These are phyloP conservation scores for Drosophila percnosoma DNA, from an alignment of 2,888 invertebrate species.

Conservation along the genomic window DNA sequence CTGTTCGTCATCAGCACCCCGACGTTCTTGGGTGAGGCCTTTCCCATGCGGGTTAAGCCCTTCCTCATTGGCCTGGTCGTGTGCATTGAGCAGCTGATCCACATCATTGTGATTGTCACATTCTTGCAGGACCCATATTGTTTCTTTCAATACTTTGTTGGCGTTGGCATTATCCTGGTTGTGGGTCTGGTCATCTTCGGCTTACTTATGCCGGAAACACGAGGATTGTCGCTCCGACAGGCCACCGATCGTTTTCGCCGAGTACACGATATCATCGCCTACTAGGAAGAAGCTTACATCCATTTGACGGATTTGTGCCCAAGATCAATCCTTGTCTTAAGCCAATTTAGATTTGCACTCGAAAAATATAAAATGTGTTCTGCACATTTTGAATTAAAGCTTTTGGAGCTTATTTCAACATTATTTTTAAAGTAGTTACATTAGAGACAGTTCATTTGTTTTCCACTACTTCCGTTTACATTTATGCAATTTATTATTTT, in stretches of 20 bases:
- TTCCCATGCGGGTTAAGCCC: constrained; percentile 74
- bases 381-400: not conserved
- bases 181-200: constrained; percentile 50
- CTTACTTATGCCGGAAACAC: constrained; percentile 63
- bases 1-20: constrained; percentile 70
- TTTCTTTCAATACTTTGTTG: constrained; percentile 59
- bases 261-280: constrained; percentile 58
- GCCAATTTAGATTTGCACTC: not conserved
- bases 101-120: constrained; percentile 65
- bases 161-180: constrained; percentile 63
- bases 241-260: constrained; percentile 61
- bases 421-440: not conserved
- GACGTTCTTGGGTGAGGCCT: constrained; percentile 78
- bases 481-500: not conserved
- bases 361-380: not conserved
- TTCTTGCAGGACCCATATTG: constrained; percentile 15
- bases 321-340: not conserved
- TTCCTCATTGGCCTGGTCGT: constrained; percentile 67
- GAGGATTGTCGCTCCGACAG: constrained; percentile 56
- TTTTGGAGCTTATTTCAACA: not conserved
- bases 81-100: constrained; percentile 70
- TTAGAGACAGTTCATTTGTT: not conserved
- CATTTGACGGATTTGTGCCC: not conserved
- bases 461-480: not conserved
- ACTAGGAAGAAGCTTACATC: constrained; percentile 21